Evolutionary conservation across 2,797 vertebrate species (phyloP).

Genomic region (Heterohyrax brucei): DNA sequence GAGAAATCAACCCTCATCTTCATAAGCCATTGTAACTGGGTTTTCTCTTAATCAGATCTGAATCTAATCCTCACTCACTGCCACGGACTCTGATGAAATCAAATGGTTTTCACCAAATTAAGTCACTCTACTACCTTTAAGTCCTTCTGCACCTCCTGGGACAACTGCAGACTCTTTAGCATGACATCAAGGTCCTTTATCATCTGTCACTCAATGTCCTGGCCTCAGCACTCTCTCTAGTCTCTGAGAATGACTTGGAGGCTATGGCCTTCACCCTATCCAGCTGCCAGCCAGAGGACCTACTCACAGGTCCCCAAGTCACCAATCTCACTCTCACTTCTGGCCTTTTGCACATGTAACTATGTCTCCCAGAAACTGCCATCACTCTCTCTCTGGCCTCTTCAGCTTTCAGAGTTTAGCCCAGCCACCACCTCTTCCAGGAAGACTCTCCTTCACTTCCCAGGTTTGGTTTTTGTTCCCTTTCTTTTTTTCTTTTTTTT

Average conservation of each 20-base stretch:
- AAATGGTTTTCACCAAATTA: constrained; percentile 3
- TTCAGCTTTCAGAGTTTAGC: neutral
- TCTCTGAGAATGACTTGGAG: neutral
- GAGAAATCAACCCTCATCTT: neutral
- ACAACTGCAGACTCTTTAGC: neutral
- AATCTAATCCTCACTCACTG: neutral
- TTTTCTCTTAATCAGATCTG: neutral
- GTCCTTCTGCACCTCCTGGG: neutral
- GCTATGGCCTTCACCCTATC: neutral
- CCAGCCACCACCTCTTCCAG: constrained; percentile 3
- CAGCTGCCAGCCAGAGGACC: neutral
- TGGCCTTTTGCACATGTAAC: neutral
- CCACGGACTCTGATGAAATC: neutral
- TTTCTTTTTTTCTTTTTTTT: constrained; percentile 26
- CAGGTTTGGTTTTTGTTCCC: neutral
- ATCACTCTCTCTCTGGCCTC: neutral
- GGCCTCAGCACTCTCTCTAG: neutral
- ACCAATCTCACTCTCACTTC: neutral
- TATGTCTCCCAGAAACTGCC: constrained; percentile 11
- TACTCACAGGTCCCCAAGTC: neutral
- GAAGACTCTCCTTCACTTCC: neutral
- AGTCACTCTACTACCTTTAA: neutral
- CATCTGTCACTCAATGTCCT: neutral
- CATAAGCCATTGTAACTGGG: neutral
- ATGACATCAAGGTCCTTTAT: neutral